A percentile compares a stretch with the other conserved stretches of the same genome.
These are phyloP conservation scores for Orcinus orca DNA, from an alignment of 2,113 vertebrate genomes.

Conservation along the genomic window DNA sequence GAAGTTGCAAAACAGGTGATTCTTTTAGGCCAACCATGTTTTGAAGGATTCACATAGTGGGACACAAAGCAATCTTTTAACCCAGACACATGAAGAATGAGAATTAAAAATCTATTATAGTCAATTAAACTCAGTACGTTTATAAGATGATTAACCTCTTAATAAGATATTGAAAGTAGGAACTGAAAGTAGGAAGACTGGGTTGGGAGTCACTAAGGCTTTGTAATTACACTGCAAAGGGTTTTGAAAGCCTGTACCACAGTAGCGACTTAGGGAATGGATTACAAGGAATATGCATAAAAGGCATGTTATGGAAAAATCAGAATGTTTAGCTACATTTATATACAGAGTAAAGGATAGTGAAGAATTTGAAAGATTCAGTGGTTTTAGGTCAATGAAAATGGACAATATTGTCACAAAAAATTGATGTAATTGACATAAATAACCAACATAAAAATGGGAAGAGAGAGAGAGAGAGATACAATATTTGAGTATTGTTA, in stretches of 20 bases:
- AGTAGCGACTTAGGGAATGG: background rate
- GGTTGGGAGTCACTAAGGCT: background rate
- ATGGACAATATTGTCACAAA: background rate
- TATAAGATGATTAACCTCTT: background rate
- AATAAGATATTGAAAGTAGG: background rate
- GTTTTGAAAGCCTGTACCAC: background rate
- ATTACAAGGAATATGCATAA: background rate
- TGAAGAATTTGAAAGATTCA: background rate
- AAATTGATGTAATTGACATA: background rate
- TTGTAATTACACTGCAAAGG: background rate
- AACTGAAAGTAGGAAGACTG: background rate
- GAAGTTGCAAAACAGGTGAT: background rate
- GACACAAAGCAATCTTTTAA: background rate
- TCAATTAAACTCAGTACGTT: background rate
- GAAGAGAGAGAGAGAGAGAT: background rate
- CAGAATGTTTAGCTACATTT: background rate
- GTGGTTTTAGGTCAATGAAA: background rate
- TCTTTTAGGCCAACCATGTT: background rate
- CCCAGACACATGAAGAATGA: background rate
- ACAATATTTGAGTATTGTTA: background rate
- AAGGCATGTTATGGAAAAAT: constrained; percentile 15
- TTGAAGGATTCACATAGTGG: background rate
- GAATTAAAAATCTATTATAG: constrained; percentile 7
- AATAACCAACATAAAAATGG: background rate
- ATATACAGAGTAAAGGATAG: background rate